Base-by-base conservation (phyloP, 2,888 invertebrate genomes). In the Resseliella maxima region DNA sequence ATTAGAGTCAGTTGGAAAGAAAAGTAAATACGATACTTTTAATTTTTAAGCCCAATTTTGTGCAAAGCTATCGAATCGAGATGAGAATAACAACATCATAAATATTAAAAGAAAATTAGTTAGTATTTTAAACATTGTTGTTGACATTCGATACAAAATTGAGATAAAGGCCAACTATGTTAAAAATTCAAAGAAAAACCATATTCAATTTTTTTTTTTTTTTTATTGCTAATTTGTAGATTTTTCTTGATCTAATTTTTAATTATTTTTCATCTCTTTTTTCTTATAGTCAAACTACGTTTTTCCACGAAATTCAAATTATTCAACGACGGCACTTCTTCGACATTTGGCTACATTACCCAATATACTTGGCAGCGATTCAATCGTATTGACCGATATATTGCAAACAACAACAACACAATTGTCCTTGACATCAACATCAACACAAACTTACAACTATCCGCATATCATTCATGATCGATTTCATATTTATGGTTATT, bases 281-380 rank as follows among this genome's bases (percentile, higher is more conserved):
- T 72, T 72, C 12, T 50, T 50, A 18, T 35, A 72, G 72, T 31
- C 72, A 31, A 31, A 72, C 31, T 72, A 72, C 31, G 72, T 72
- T 31, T 31, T 72, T 31, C 72, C 72, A 72, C 27, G 72, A 2
- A 85, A 45, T n/a, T 85, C 85, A 12, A 2, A 85, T 24, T 85
- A 85, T 41, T 85, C 85, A 85, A 85, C 85, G 45, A 45, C 85
- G 27, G 85, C 85, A 15, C 41, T 85, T 10, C 85, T 85, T 41
- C 85, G 27, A n/a, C 85, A 45, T 45, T 45, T 85, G 41, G 38
- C 85, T 12, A 41, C 85, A 15, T 41, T 85, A 5, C 85, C 85
- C 24, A 45, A 38, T 8, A 41, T 27, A 12, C 41, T 45, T 85
- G 85, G 85, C 41, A 85, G 41, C 85, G 45, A 85, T 85, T 41